Conservation (phyloP, 2,113 vertebrate genomes). For the Phrynosoma platyrhinos region DNA sequence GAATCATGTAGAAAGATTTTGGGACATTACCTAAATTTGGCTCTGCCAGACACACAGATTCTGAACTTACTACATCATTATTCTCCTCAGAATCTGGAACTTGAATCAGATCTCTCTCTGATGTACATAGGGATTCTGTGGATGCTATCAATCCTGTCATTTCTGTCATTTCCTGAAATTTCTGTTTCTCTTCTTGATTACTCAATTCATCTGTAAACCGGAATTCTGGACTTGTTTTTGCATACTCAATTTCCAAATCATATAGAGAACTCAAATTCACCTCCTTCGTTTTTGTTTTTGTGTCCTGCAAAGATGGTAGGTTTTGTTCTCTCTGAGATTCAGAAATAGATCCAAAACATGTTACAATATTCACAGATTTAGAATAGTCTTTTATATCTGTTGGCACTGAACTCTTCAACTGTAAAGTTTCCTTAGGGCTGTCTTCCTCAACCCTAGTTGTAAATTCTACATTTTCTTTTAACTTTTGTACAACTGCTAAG, state of each 20-base stretch:
- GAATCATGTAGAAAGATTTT: slow-evolving; percentile 10
- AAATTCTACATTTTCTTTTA: slow-evolving; percentile 11
- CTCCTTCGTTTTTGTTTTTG: background rate
- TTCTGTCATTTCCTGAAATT: slow-evolving; percentile 26
- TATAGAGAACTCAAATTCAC: background rate
- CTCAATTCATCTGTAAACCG: slow-evolving; percentile 10
- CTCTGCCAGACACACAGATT: slow-evolving; percentile 6
- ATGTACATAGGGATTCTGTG: background rate
- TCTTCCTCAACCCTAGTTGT: background rate
- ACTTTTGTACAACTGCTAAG: background rate
- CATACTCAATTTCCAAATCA: background rate
- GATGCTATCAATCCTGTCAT: background rate
- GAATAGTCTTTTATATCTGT: slow-evolving; percentile 7
- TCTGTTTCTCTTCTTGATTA: slow-evolving; percentile 10
- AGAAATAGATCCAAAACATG: slow-evolving; percentile 5
- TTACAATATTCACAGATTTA: background rate
- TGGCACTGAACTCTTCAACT: background rate
- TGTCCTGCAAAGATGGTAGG: background rate
- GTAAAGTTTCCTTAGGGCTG: background rate
- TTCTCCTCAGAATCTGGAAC: background rate
- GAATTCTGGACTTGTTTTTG: background rate
- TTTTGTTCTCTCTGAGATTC: background rate
- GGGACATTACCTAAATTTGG: slow-evolving; percentile 2
- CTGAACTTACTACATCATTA: background rate
- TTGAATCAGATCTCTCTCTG: background rate